phyloP scores from a whole-genome alignment of 2,797 vertebrate genomes.

The Thripadectes ignobilis region DNA sequence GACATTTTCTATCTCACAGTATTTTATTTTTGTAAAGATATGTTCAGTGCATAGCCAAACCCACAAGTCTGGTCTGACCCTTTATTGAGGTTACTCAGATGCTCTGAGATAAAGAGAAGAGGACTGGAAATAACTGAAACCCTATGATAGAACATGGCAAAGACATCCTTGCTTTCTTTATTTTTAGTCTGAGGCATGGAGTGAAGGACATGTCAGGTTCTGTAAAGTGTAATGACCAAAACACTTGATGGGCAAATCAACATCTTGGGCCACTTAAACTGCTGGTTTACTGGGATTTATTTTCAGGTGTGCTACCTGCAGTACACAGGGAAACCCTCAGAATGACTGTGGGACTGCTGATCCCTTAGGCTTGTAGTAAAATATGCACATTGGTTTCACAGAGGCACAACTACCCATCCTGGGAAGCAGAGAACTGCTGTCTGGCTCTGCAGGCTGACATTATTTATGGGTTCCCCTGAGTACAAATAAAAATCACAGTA shows the following conservation, averaged over 20 bases:
- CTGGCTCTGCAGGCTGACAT: neutral
- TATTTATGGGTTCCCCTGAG: neutral
- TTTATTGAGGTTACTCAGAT: neutral
- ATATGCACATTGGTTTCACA: neutral
- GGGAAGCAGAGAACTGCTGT: neutral
- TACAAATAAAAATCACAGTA: neutral
- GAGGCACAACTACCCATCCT: neutral
- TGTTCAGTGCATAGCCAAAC: neutral
- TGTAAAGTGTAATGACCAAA: neutral
- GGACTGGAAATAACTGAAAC: neutral
- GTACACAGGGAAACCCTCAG: neutral
- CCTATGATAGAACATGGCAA: neutral
- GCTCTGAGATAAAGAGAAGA: neutral
- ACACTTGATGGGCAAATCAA: neutral
- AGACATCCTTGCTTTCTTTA: neutral
- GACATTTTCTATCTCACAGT: neutral
- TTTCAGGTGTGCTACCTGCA: neutral
- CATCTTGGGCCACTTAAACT: neutral
- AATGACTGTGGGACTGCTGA: neutral
- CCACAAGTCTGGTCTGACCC: neutral
- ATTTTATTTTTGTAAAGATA: neutral
- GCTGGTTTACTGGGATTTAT: fast-evolving
- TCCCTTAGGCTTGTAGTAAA: neutral
- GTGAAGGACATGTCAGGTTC: neutral
- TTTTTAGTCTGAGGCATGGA: neutral